A percentile compares a stretch with the other conserved stretches of the same genome.
phyloP scores from a whole-genome alignment of 53 echinoderm and acorn worm genomes.

The Astropecten irregularis region DNA sequence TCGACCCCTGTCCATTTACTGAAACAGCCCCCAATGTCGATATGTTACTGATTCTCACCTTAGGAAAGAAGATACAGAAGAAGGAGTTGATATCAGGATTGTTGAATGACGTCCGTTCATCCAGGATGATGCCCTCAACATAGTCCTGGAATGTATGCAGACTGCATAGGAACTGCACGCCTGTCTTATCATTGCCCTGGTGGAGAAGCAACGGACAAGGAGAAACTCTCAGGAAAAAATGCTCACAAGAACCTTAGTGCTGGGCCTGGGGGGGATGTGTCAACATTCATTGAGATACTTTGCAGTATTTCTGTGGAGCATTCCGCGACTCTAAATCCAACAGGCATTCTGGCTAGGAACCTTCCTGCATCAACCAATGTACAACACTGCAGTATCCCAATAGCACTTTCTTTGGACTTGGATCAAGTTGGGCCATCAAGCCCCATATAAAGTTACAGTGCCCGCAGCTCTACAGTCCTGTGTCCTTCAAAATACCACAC shows the following conservation, averaged over 20 bases:
- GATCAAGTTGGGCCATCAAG: too few relatives aligned
- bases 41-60: slow-evolving; percentile 73
- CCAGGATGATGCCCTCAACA: slow-evolving; percentile 75
- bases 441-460: too few relatives aligned
- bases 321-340: too few relatives aligned
- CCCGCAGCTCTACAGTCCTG: too few relatives aligned
- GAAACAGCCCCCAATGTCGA: too few relatives aligned
- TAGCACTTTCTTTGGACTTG: too few relatives aligned
- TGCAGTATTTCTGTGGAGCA: too few relatives aligned
- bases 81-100: slow-evolving; percentile 82
- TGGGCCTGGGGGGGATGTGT: not conserved
- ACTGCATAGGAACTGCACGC: slow-evolving; percentile 77
- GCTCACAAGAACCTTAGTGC: not conserved
- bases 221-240: not conserved
- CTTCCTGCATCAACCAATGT: too few relatives aligned
- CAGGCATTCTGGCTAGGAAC: too few relatives aligned
- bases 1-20: too few relatives aligned
- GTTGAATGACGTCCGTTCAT: slow-evolving; percentile 83
- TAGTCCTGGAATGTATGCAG: slow-evolving; percentile 91
- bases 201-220: not conserved
- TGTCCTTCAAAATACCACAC: too few relatives aligned
- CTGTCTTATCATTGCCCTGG: slow-evolving; percentile 75
- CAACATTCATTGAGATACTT: not conserved
- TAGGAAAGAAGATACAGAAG: slow-evolving; percentile 91
- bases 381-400: too few relatives aligned